Conservation (phyloP, 2,888 invertebrate genomes). For the Aspidapion aeneum region DNA sequence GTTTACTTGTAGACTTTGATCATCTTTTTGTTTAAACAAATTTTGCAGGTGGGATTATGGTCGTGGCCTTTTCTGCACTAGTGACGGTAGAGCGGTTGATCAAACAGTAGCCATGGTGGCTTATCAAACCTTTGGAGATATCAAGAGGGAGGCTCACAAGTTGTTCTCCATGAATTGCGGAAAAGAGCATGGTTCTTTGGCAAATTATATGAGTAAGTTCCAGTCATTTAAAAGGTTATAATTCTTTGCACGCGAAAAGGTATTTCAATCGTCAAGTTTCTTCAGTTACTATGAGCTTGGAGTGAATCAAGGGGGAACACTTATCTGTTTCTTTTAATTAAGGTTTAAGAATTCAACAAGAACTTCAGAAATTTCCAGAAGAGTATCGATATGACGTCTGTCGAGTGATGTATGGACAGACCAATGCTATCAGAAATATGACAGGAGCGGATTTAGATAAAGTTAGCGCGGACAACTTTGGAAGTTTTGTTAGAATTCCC, state of each 20-base stretch:
- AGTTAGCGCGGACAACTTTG: constrained; percentile 71
- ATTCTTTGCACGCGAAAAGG: no score
- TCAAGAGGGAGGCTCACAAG: constrained; percentile 63
- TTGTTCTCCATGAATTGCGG: constrained; percentile 61
- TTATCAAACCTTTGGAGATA: constrained; percentile 63
- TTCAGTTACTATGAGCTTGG: no score
- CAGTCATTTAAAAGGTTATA: no score
- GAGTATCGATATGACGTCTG: constrained; percentile 67
- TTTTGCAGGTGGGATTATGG: not conserved
- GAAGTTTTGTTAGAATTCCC: constrained; percentile 63
- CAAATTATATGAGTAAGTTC: constrained; percentile 57
- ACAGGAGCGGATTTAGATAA: constrained; percentile 70
- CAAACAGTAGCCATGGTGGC: constrained; percentile 61
- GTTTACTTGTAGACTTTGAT: no score
- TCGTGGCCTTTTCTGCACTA: constrained; percentile 61
- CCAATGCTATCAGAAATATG: constrained; percentile 59
- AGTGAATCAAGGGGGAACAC: no score
- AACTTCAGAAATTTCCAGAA: constrained; percentile 65
- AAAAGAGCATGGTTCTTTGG: constrained; percentile 59
- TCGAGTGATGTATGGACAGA: constrained; percentile 60
- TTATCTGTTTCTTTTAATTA: no score
- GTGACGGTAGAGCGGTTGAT: constrained; percentile 66
- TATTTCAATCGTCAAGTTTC: no score
- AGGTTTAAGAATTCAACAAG: constrained; percentile 64
- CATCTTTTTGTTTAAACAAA: no score